These are phyloP conservation scores for Malaclemys terrapin DNA, from an alignment of 2,113 vertebrate genomes.

Conservation along the genomic window DNA sequence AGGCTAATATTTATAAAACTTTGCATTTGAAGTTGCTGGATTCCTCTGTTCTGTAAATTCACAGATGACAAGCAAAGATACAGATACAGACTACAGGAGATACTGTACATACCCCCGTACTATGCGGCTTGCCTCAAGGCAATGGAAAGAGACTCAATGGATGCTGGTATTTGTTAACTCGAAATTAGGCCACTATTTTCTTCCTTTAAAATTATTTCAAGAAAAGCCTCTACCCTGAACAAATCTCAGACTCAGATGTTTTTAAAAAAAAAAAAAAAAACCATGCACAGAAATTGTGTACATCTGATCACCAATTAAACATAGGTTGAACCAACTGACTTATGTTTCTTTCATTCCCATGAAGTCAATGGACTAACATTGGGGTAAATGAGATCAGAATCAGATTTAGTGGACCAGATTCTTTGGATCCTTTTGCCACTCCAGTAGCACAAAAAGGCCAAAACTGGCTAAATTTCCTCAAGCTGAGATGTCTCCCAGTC, in stretches of 20 bases:
- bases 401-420: not conserved
- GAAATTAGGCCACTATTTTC: not conserved
- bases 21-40: not conserved
- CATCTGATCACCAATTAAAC: not conserved
- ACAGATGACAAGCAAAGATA: conserved; percentile 12
- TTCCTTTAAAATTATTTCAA: not conserved
- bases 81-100: not conserved
- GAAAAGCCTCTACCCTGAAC: not conserved
- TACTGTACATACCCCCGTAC: not conserved
- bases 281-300: not conserved
- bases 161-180: not conserved
- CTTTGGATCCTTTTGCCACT: not conserved
- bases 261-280: accelerated
- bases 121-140: not conserved
- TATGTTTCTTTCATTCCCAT: not conserved
- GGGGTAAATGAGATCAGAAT: not conserved
- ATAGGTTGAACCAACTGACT: not conserved
- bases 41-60: not conserved
- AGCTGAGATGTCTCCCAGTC: not conserved
- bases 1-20: not conserved
- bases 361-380: not conserved
- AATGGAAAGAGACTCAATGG: not conserved
- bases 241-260: conserved; percentile 10
- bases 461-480: not conserved
- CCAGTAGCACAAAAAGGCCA: not conserved